Evolutionary conservation across 2,888 invertebrate genomes (phyloP), one percentile per base, ranked within the genome.

Genomic region (Hypolimnas misippus): DNA sequence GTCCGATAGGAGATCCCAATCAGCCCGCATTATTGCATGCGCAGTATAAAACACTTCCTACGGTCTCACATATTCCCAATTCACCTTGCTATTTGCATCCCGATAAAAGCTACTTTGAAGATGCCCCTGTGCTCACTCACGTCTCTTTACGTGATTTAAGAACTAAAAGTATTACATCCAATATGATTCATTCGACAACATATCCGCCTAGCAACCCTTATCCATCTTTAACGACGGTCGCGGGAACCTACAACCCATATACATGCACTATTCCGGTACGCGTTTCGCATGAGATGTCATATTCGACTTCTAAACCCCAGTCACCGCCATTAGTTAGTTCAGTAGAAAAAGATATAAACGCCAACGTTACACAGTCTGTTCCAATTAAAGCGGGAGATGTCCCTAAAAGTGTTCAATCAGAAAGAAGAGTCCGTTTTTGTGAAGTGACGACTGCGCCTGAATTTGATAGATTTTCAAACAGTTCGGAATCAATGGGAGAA

Each of bases 391-490:
- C 73, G 73, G 76, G 76, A 75, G 82, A 84, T 76, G 75, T 76
- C 71, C 76, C 82, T 72, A 87, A 81, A 83, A 87, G 80, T 83
- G 83, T 83, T 77, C 87, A 86, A 67, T 87, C 87, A 77, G 92
- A 91, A 72, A 91, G 89, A 83, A 89, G 89, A 86, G 92, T 92
- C 68, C 92, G 75, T 78, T 92, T 92, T 79, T 87, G 89, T 77
- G 88, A 88, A 69, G 87, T 86, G 86, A 85, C 82, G 73, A 85
- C 84, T 79, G 84, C 89, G 76, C 78, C 83, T 62, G 87, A 87
- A 71, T 76, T 76, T 69, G 87, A 89, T 80, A 79, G 70, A 77
- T 75, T 83, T 79, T 83, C 84, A 76, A 79, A 84, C 84, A 82
- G 78, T 81, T 80, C 81, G 80, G 87, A 86, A 71, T 76, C 77